Conservation (phyloP, 2,113 vertebrate genomes). For the Lucifuga dentata region DNA sequence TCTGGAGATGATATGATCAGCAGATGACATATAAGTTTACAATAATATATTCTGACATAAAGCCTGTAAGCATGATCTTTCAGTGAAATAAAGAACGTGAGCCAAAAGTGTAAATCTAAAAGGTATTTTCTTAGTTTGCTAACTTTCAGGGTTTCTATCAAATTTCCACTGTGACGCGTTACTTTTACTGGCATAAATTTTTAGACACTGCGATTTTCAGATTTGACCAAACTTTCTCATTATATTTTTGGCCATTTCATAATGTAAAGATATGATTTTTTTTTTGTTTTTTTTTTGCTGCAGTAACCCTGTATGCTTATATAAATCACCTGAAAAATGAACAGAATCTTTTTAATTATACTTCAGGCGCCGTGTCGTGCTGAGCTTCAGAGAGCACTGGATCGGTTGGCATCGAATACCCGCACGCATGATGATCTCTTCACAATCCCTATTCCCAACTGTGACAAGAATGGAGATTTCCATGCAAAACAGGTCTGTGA, state of each 20-base stretch:
- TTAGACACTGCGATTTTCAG: not conserved
- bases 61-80: no score
- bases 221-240: no score
- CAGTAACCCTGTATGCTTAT: not conserved
- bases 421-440: constrained; percentile 92
- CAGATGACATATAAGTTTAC: no score
- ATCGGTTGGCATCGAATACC: constrained; percentile 88
- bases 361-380: constrained; percentile 90
- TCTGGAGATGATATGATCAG: no score
- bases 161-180: not conserved
- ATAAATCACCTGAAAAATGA: not conserved
- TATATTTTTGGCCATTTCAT: no score
- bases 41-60: no score
- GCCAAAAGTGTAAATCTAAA: no score
- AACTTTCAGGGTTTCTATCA: not conserved
- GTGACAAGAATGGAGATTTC: constrained; percentile 93
- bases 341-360: not conserved
- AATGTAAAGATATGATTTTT: no score
- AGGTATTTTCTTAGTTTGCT: no score
- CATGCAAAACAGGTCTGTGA: constrained; percentile 91
- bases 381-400: constrained; percentile 90
- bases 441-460: constrained; percentile 94
- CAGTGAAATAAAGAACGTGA: no score
- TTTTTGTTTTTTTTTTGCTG: no score
- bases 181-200: no score